Percentiles rank a stretch among this genome's conserved stretches.
Conservation (phyloP, 2,797 vertebrate species). For the Schizopygopsis malacanthus region DNA sequence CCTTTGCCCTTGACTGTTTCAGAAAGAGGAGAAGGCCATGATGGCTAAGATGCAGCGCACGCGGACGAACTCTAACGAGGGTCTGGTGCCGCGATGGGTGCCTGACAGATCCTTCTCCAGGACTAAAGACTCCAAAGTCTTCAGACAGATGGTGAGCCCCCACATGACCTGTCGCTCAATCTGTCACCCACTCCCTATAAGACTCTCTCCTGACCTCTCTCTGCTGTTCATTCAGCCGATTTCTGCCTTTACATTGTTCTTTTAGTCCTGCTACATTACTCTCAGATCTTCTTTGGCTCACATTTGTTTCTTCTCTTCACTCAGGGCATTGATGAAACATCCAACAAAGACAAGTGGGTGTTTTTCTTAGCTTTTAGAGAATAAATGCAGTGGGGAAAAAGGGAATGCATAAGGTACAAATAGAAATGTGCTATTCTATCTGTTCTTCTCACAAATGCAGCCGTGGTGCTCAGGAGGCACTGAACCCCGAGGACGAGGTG, state of each 20-base stretch:
- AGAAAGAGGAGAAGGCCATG: constrained; percentile 97
- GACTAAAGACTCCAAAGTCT: constrained; percentile 96
- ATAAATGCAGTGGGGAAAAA: neutral
- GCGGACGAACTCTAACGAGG: constrained; percentile 89
- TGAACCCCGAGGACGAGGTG: constrained; percentile 95
- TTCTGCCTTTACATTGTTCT: neutral
- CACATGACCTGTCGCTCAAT: constrained; percentile 22
- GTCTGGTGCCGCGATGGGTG: constrained; percentile 91
- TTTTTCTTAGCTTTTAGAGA: neutral
- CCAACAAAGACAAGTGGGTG: constrained; percentile 95
- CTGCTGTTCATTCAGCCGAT: neutral
- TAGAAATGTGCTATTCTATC: neutral
- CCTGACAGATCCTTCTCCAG: constrained; percentile 91
- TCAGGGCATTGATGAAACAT: constrained; percentile 92
- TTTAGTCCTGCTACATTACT: neutral
- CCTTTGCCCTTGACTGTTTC: constrained; percentile 57
- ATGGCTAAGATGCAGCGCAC: constrained; percentile 93
- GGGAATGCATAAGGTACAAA: neutral
- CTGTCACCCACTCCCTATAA: neutral
- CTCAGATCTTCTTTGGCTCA: neutral
- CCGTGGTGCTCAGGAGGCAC: constrained; percentile 88
- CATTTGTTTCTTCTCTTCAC: constrained; percentile 49
- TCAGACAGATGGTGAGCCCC: constrained; percentile 92
- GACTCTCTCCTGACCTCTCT: constrained; percentile 41
- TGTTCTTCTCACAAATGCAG: constrained; percentile 66